Evolutionary conservation across 2,797 vertebrate species (phyloP), one percentile per base, ranked within the genome.

Genomic region (Trachurus trachurus): DNA sequence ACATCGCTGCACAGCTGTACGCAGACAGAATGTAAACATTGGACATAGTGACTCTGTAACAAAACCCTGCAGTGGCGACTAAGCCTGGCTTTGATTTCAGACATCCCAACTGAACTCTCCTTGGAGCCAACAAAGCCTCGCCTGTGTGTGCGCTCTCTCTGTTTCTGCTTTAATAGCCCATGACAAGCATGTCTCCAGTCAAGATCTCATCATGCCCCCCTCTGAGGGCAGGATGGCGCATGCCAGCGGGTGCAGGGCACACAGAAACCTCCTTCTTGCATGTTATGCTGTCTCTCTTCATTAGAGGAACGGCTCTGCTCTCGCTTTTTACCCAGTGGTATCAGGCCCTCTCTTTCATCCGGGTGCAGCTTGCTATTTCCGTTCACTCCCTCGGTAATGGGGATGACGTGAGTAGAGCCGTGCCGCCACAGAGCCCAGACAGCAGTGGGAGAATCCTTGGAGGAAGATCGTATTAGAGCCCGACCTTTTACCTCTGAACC

Each of bases 161-260:
- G 53, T 65, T 73, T 61, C 75, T 76, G 57, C 64, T 83, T 71
- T 89, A 90, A 92, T 78, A 85, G 87, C 60, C 60, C 26, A 49
- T 90, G 93, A 92, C 88, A 89, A 82, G 87, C 91, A 80, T 85
- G 91, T 92, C 91, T 90, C 61, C 80, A 82, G 79, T 88, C 84
- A 86, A 84, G 82, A 88, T 77, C 88, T 87, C 76, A 72, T 56
- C 84, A 73, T 70, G 68, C 57, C 52, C 57, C 52, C 68, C 66
- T 84, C 66, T 71, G 76, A 81, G 76, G 78, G 75, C 71, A 81
- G 56, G 68, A 61, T 80, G 75, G 65, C 53, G 75, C 76, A 79
- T 71, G 82, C 70, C 82, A 70, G 61, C 6, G 76, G 71, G 71
- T 71, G 82, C 57, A 71, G 72, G 59, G 65, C 63, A 83, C 66